Base-by-base conservation (phyloP, 2,113 vertebrate species). In the Pipa parva region DNA sequence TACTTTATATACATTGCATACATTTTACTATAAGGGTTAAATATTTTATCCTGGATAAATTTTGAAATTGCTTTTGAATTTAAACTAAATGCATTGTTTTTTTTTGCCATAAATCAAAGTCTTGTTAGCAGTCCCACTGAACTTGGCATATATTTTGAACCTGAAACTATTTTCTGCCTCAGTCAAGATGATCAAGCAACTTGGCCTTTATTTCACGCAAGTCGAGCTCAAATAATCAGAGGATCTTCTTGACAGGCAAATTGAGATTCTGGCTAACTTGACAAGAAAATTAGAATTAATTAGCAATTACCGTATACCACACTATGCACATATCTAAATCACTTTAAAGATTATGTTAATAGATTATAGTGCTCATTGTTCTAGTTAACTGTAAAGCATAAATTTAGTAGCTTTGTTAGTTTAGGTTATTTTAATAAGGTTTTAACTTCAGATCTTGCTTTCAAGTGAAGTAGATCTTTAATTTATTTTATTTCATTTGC, bases 211-310 rank as follows among this genome's bases (percentile, higher is more conserved):
- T 67, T 42, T 67, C 55, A 24, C 37, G 27, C 54, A 67, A 67
- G 55, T 67, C 28, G 22, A 59, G 64, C 55, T 67, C 28, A 67
- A 59, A 15, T 59, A 67, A 67, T 58, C 64, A 67, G 54, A 36
- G 55, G 64, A 58, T 67, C 54, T 67, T 67, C 52, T 67, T 67
- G 64, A 67, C 64, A 67, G 42, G 64, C 39, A 67, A 67, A 67
- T 67, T 59, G 64, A 67, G 64, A 67, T 59, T 59, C 64, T 49
- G 55, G 64, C 64, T 67, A 67, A 55, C 42, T 67, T 67, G 64
- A 67, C 64, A 67, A 67, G 64, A 67, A 67, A 67, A 67, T 67
- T 67, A 67, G 54, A 59, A 28, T 59, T 59, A 67, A 67, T 67
- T 67, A 67, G 64, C 55, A 67, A 67, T 67, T 59, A 59, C 55